phyloP scores from a whole-genome alignment of 2,113 vertebrate genomes.

The Genyomyrus donnyi region DNA sequence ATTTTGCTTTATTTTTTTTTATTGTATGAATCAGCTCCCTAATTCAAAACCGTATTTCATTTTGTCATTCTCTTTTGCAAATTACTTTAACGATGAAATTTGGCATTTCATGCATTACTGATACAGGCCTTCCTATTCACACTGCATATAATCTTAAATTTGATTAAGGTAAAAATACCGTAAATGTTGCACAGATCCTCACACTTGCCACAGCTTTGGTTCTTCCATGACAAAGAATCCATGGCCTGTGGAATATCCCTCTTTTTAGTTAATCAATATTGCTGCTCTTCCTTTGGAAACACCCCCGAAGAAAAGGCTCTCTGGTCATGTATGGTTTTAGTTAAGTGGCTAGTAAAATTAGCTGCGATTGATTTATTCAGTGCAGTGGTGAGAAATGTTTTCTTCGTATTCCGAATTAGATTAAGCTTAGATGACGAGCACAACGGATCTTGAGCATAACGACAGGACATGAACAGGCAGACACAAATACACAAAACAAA shows the following conservation, averaged over 20 bases:
- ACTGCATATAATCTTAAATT: not conserved
- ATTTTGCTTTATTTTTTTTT: not conserved
- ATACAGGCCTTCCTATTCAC: not conserved
- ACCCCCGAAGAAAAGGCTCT: conserved; percentile 20
- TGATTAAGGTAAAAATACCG: not conserved
- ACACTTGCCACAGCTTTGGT: conserved; percentile 24
- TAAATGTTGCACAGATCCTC: conserved; percentile 30
- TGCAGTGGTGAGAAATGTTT: conserved; percentile 54
- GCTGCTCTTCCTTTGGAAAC: conserved; percentile 37
- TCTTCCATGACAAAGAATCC: conserved; percentile 40
- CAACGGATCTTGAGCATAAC: conserved; percentile 34
- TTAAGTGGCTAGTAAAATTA: conserved; percentile 54
- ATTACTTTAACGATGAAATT: not conserved
- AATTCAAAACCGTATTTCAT: conserved; percentile 23
- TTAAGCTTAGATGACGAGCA: conserved; percentile 30
- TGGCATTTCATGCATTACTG: not conserved
- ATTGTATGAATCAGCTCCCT: not conserved
- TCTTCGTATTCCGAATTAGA: conserved; percentile 56
- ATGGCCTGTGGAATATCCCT: conserved; percentile 44
- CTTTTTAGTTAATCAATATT: conserved; percentile 52
- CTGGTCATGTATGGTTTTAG: conserved; percentile 42
- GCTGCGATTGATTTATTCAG: conserved; percentile 62
- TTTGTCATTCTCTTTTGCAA: not conserved
- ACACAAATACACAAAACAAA: conserved; percentile 13
- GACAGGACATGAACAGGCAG: conserved; percentile 17